Evolutionary conservation across 2,888 invertebrate species (phyloP).

Genomic region (Chrysolina haemoptera): DNA sequence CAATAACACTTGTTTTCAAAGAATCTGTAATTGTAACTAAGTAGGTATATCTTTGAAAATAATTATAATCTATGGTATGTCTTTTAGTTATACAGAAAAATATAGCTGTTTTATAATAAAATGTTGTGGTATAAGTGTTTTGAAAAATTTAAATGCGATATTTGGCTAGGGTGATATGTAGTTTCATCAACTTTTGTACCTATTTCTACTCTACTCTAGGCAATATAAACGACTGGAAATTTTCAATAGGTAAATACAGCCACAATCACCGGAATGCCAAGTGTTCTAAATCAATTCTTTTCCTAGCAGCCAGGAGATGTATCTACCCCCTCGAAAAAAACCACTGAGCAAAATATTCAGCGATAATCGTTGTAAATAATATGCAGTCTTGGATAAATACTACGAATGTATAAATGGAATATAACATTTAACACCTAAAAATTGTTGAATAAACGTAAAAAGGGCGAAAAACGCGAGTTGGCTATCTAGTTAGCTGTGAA

Average conservation of each 20-base stretch:
- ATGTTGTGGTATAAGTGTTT: background rate
- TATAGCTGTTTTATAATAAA: too few relatives aligned
- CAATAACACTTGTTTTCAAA: background rate
- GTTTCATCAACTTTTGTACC: constrained; percentile 9
- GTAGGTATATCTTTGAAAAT: background rate
- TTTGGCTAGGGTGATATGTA: constrained; percentile 21
- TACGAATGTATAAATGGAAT: background rate
- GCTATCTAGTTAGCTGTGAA: background rate
- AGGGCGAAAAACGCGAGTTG: background rate
- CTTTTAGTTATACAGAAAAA: background rate
- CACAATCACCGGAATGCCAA: constrained; percentile 42
- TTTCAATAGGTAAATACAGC: constrained; percentile 16
- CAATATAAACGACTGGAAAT: constrained; percentile 11
- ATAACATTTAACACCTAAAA: background rate
- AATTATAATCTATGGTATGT: background rate
- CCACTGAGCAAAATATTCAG: background rate
- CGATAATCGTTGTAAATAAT: background rate
- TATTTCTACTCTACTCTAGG: constrained; percentile 19
- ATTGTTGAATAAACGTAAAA: background rate
- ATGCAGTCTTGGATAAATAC: background rate
- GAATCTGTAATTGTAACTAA: background rate
- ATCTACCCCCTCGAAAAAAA: background rate
- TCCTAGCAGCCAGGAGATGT: background rate
- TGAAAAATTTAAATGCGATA: background rate
- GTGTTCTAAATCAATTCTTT: constrained; percentile 9